These are phyloP conservation scores for Parnassius apollo DNA, from an alignment of 2,888 invertebrate genomes.

Conservation along the genomic window DNA sequence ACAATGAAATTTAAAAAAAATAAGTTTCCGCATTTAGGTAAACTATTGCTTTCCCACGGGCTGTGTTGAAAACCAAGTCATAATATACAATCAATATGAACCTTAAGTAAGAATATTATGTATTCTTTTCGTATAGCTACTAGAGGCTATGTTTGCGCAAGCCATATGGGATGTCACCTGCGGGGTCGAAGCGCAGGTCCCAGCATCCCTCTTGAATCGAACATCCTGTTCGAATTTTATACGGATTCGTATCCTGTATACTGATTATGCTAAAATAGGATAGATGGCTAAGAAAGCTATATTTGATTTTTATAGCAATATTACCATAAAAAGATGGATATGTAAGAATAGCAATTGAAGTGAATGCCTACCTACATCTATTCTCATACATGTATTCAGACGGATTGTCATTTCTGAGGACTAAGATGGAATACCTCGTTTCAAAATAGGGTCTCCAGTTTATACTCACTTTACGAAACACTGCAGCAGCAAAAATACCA, in stretches of 20 bases:
- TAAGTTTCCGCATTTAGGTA: constrained; percentile 67
- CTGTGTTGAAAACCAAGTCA: constrained; percentile 30
- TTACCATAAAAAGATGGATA: too few relatives aligned
- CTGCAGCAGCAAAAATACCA: too few relatives aligned
- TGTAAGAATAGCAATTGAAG: too few relatives aligned
- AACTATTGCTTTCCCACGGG: constrained; percentile 70
- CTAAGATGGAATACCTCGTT: too few relatives aligned
- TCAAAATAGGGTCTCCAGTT: too few relatives aligned
- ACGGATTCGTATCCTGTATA: constrained; percentile 63
- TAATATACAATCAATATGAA: constrained; percentile 16
- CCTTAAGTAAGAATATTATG: constrained; percentile 24
- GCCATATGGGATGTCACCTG: constrained; percentile 64
- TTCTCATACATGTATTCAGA: too few relatives aligned
- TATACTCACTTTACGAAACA: too few relatives aligned
- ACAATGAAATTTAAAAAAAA: constrained; percentile 36
- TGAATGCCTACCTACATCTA: too few relatives aligned
- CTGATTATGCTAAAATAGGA: constrained; percentile 29
- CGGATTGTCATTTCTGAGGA: too few relatives aligned
- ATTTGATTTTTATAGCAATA: too few relatives aligned
- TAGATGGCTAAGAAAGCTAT: too few relatives aligned
- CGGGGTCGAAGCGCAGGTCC: constrained; percentile 75
- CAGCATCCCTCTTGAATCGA: constrained; percentile 70
- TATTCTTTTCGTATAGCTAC: constrained; percentile 27
- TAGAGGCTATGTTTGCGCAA: constrained; percentile 28
- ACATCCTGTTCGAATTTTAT: constrained; percentile 61